Conservation (phyloP, 2,888 invertebrate species). For the Spilarctia lutea region DNA sequence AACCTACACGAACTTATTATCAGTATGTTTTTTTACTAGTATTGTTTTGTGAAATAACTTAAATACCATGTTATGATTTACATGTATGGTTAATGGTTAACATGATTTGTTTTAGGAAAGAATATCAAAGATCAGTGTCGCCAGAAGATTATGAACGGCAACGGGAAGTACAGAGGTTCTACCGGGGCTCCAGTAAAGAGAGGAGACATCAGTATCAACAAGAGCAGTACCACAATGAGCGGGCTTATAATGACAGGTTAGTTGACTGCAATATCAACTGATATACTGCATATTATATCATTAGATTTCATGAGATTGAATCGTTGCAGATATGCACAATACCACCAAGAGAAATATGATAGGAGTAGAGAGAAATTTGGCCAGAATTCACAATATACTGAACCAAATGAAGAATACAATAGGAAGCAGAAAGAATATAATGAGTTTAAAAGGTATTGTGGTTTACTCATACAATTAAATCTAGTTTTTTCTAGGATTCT, state of each 20-base stretch:
- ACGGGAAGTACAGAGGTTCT: conserved; percentile 78
- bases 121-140: conserved; percentile 69
- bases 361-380: conserved; percentile 68
- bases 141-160: conserved; percentile 72
- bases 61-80: background rate
- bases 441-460: conserved; percentile 72
- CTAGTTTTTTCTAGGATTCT: background rate
- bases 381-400: conserved; percentile 61
- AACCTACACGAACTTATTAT: conserved; percentile 77
- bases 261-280: conserved; percentile 14
- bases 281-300: conserved; percentile 33
- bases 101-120: conserved; percentile 63
- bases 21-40: conserved; percentile 60
- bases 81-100: too few relatives aligned
- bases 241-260: conserved; percentile 72
- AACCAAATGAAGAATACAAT: conserved; percentile 62
- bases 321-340: conserved; percentile 69
- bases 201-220: conserved; percentile 67
- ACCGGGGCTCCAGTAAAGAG: conserved; percentile 80
- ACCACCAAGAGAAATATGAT: conserved; percentile 68
- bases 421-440: conserved; percentile 68
- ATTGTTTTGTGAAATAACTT: background rate
- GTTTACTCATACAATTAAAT: conserved; percentile 25
- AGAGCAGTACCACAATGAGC: conserved; percentile 69
- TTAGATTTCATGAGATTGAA: conserved; percentile 37